Percentiles rank a stretch among this genome's conserved stretches.
Evolutionary conservation across 2,888 invertebrate genomes (phyloP).

Genomic region (Agrochola lychnidis): DNA sequence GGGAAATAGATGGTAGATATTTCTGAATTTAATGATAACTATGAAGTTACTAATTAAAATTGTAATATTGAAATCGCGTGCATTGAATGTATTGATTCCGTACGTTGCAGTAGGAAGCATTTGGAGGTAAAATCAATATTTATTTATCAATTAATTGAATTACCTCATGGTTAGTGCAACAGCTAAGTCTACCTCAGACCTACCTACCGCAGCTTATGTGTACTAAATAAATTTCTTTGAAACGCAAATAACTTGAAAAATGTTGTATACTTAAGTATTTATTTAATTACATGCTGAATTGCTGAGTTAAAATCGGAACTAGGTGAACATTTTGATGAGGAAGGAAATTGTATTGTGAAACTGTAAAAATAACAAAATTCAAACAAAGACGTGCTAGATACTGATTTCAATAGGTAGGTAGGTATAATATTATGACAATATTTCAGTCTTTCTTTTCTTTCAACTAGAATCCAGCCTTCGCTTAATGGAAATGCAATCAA

Average conservation of each 20-base stretch:
- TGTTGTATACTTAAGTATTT: background rate
- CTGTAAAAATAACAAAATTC: constrained; percentile 26
- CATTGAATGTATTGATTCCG: constrained; percentile 4
- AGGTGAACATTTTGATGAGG: constrained; percentile 59
- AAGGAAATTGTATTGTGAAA: constrained; percentile 57
- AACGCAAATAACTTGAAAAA: background rate
- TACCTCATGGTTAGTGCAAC: background rate
- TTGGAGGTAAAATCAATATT: constrained; percentile 25
- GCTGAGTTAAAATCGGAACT: constrained; percentile 38
- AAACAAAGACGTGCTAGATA: background rate
- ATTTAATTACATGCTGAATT: background rate
- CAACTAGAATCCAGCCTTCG: background rate
- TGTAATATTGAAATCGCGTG: constrained; percentile 24
- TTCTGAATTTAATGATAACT: background rate
- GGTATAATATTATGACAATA: background rate
- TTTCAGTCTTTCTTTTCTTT: background rate
- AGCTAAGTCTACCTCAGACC: background rate
- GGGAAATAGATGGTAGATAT: background rate
- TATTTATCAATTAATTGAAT: background rate
- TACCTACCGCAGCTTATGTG: background rate
- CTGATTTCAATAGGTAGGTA: background rate
- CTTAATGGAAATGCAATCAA: background rate
- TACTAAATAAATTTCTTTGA: background rate
- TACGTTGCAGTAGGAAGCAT: constrained; percentile 9
- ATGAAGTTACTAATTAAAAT: constrained; percentile 1